These are phyloP conservation scores for Bradypodion pumilum DNA, from an alignment of 2,797 vertebrate genomes.

Conservation along the genomic window DNA sequence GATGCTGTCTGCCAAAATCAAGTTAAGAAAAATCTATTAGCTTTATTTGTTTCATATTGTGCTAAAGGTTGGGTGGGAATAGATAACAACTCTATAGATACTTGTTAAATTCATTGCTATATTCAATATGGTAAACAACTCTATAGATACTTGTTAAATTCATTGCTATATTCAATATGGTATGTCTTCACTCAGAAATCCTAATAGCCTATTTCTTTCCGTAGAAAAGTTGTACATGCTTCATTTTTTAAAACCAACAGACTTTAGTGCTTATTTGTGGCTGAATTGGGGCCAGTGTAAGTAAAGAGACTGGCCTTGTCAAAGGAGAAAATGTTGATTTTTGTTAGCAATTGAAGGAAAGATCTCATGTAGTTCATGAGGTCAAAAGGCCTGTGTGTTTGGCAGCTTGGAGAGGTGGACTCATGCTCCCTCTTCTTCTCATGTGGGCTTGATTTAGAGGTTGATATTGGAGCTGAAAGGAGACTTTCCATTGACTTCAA, in stretches of 20 bases:
- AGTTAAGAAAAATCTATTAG: not conserved
- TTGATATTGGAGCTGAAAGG: conserved; percentile 37
- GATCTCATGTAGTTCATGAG: conserved; percentile 32
- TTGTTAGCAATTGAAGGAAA: conserved; percentile 22
- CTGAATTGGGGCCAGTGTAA: not conserved
- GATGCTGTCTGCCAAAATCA: not conserved
- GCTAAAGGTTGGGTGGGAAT: too few species aligned
- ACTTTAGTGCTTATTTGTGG: conserved; percentile 1
- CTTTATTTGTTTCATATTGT: not conserved
- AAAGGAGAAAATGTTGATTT: conserved; percentile 23
- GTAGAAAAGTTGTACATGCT: not conserved
- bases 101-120: not conserved
- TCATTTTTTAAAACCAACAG: not conserved
- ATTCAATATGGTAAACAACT: not conserved
- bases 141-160: not conserved
- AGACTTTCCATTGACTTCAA: conserved; percentile 43
- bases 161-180: not conserved
- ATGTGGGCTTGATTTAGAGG: conserved; percentile 31
- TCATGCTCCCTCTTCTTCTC: conserved; percentile 43
- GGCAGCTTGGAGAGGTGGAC: conserved; percentile 28
- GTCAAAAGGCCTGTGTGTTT: conserved; percentile 47
- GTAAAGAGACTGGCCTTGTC: conserved; percentile 17
- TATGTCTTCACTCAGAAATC: not conserved
- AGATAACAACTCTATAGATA: not conserved
- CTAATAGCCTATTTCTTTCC: not conserved